Conservation (phyloP, 2,888 invertebrate species). For the Escarpia spicata region DNA sequence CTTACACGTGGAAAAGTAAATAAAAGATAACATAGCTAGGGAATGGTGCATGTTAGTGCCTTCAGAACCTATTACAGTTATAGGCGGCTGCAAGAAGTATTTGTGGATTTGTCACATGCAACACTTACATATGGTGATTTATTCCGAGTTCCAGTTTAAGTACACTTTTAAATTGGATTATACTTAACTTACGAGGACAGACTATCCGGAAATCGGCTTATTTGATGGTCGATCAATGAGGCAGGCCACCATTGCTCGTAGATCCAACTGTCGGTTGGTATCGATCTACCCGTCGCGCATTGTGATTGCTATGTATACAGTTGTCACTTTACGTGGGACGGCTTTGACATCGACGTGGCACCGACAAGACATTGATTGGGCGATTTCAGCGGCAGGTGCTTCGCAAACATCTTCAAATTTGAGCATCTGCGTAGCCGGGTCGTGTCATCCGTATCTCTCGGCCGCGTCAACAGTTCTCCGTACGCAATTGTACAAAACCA, state of each 20-base stretch:
- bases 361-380: neutral
- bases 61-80: too few species aligned
- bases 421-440: neutral
- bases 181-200: neutral
- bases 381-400: neutral
- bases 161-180: neutral
- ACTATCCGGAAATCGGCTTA: neutral
- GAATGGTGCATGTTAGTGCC: too few species aligned
- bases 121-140: too few species aligned
- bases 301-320: neutral
- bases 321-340: neutral
- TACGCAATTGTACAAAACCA: neutral
- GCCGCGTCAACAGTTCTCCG: neutral
- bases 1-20: neutral
- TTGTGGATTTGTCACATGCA: too few species aligned
- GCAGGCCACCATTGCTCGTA: neutral
- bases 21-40: too few species aligned
- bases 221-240: neutral
- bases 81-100: too few species aligned
- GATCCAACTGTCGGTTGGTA: neutral
- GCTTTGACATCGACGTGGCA: neutral
- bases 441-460: neutral
- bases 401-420: slow-evolving; percentile 1
- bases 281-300: neutral
- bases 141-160: neutral